These are phyloP conservation scores for Nomada fabriciana DNA, from an alignment of 2,888 invertebrate species.

Conservation along the genomic window DNA sequence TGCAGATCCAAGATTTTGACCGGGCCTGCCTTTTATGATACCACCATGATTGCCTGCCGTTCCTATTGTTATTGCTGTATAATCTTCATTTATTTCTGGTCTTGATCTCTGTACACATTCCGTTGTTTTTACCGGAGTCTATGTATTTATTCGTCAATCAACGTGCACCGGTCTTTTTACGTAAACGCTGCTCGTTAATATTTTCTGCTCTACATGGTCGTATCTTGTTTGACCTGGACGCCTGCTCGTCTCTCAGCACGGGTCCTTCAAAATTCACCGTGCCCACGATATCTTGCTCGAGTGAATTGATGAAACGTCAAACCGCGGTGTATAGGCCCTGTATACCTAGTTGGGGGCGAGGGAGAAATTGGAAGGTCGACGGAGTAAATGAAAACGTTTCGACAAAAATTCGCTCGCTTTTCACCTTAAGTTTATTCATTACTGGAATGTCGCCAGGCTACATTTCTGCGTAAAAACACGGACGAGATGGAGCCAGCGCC, in stretches of 20 bases:
- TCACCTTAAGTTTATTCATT: conserved; percentile 5
- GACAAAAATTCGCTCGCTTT: conserved; percentile 3
- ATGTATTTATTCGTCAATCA: conserved; percentile 45
- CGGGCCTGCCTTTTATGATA: too few relatives aligned
- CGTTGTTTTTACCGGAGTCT: conserved; percentile 4
- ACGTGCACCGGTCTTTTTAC: conserved; percentile 7
- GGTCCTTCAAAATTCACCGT: not conserved
- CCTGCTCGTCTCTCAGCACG: not conserved
- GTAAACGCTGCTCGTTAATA: conserved; percentile 48
- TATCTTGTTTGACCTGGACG: conserved; percentile 12
- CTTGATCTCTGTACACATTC: not conserved
- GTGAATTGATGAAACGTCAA: conserved; percentile 1
- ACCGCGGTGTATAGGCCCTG: not conserved
- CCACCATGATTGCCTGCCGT: too few relatives aligned
- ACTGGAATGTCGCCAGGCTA: not conserved
- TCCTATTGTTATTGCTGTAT: too few relatives aligned
- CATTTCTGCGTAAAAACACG: not conserved
- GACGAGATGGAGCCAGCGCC: not conserved
- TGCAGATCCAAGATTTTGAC: too few relatives aligned
- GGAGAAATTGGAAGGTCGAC: not conserved
- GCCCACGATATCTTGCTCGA: not conserved
- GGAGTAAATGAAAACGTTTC: not conserved
- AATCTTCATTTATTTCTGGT: not conserved
- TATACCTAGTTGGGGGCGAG: too few relatives aligned
- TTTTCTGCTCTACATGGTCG: conserved; percentile 27